A percentile compares a stretch with the other conserved stretches of the same genome.
These are phyloP conservation scores for Xylota sylvarum DNA, from an alignment of 2,888 invertebrate species.

Conservation along the genomic window DNA sequence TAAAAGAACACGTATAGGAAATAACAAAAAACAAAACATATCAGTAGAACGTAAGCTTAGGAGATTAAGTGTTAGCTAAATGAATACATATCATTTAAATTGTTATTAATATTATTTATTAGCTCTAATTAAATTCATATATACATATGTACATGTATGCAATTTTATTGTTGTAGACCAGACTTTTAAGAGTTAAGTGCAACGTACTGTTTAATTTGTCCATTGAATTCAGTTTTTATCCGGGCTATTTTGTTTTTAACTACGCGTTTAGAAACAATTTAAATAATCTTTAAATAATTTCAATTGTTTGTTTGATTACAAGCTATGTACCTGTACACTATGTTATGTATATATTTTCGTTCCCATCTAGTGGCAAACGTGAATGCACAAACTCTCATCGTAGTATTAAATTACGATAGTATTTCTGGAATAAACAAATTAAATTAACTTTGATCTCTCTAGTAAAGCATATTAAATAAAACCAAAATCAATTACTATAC, in stretches of 20 bases:
- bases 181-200: neutral
- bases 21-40: constrained; percentile 43
- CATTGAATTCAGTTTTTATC: too few relatives aligned
- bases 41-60: constrained; percentile 42
- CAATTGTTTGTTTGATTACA: too few relatives aligned
- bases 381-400: neutral
- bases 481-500: neutral
- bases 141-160: neutral
- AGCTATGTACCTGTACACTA: neutral
- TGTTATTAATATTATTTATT: constrained; percentile 29
- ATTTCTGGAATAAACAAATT: neutral
- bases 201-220: too few relatives aligned
- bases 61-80: constrained; percentile 46
- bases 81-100: constrained; percentile 8
- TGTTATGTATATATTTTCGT: neutral
- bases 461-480: too few relatives aligned
- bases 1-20: constrained; percentile 2
- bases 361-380: neutral
- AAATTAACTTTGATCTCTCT: neutral
- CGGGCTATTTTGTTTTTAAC: too few relatives aligned
- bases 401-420: neutral
- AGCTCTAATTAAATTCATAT: neutral
- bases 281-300: neutral
- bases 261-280: too few relatives aligned
- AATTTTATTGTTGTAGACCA: constrained; percentile 12